A percentile compares a stretch with the other conserved stretches of the same genome.
These are phyloP conservation scores for Myotis davidii DNA, from an alignment of 2,113 vertebrate genomes.

Conservation along the genomic window DNA sequence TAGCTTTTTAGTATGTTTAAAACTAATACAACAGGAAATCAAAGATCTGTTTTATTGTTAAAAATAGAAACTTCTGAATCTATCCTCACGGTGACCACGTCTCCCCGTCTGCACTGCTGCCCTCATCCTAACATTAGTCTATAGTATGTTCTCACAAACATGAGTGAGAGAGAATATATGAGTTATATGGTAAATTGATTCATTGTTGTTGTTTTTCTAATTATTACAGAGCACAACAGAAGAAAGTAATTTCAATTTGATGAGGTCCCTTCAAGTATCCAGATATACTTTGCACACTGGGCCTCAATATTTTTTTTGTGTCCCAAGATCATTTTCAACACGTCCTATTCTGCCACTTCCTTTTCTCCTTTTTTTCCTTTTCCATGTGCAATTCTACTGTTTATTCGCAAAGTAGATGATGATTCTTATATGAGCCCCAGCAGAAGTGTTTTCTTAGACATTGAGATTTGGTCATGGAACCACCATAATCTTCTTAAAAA, in stretches of 20 bases:
- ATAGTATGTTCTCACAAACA: background rate
- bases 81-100: rapidly evolving
- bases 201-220: background rate
- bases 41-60: background rate
- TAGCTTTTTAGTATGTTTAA: background rate
- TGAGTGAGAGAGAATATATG: background rate
- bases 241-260: background rate
- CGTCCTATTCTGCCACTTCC: background rate
- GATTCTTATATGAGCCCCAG: background rate
- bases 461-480: background rate
- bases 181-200: background rate
- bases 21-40: background rate
- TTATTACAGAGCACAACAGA: background rate
- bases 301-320: background rate
- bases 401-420: background rate
- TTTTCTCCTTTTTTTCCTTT: background rate
- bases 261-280: background rate
- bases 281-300: background rate
- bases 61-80: background rate
- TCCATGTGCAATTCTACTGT: background rate
- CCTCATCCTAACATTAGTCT: background rate
- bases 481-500: background rate
- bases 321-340: background rate
- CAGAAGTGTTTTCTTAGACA: background rate
- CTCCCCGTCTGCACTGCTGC: background rate